Evolutionary conservation across 2,888 invertebrate genomes (phyloP), one percentile per base, ranked within the genome.

Genomic region (Metacarcinus magister): DNA sequence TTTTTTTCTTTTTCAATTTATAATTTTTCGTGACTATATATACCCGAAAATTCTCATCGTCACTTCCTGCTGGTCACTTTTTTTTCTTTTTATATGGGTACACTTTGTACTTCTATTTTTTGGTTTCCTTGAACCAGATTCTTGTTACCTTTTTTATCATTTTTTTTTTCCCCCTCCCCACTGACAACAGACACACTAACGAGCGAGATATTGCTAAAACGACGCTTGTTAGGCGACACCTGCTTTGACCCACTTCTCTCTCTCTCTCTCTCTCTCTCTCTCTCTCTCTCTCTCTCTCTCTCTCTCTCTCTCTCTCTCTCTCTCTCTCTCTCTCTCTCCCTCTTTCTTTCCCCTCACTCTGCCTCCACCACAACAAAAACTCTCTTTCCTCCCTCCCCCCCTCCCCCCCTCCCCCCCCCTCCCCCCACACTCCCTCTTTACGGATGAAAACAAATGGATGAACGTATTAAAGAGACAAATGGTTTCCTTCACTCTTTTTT

Each of bases 381-480:
- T 54, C 54, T 54, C 54, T 54, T 13, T 54, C n/a, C 54, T 54
- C 54, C 13, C 54, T 54, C 54, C 13, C 54, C 13, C 54, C 13
- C 54, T 54, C 67, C n/a, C 23, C n/a, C 67, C 1, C 67, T 19
- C 13, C 7, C n/a, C n/a, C 67, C n/a, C 67, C n/a, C 23, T 23
- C 1, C 67, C 23, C n/a, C 10, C 67, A 67, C 67, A 4, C 32
- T 7, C 82, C 82, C 82, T 82, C 82, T 82, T 82, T 82, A 82
- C 82, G 82, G 82, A 82, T 82, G 82, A 82, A 32, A 82, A 82
- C 82, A 82, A 82, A 82, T 82, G 82, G 82, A 82, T 82, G 82
- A 82, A 82, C 82, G 82, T 82, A 82, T 82, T 82, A 82, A 82
- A 82, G 82, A 82, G 82, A 82, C 82, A 82, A 82, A 82, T 82